Conservation (phyloP, 2,797 vertebrate genomes). For the Epinephelus malabaricus region DNA sequence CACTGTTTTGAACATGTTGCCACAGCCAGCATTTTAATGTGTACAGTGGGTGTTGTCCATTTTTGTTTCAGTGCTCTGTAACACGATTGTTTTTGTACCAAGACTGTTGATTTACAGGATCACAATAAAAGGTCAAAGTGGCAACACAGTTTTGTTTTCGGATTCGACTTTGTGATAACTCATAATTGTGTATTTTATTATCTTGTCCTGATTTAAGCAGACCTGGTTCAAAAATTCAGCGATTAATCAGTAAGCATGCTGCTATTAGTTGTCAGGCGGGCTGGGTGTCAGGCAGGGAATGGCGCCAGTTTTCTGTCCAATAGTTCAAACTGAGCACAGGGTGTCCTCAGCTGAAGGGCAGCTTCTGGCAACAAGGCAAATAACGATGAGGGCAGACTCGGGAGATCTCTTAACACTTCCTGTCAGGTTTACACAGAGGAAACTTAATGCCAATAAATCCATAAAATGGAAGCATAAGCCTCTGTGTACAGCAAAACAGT, state of each 20-base stretch:
- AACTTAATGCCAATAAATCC: constrained; percentile 25
- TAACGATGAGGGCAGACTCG: constrained; percentile 24
- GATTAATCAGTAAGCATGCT: not conserved
- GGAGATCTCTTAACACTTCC: constrained; percentile 24
- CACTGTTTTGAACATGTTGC: constrained; percentile 57
- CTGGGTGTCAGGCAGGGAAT: constrained; percentile 19
- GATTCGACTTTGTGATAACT: not conserved
- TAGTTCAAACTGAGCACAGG: constrained; percentile 32
- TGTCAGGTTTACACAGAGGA: constrained; percentile 51
- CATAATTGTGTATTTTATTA: not conserved
- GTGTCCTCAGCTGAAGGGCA: constrained; percentile 29
- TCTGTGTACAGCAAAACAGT: constrained; percentile 13
- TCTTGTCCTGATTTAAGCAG: not conserved
- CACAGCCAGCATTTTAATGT: constrained; percentile 43
- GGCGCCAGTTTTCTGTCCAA: constrained; percentile 14
- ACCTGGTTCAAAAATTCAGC: not conserved
- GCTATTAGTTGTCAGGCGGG: constrained; percentile 29
- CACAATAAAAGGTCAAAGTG: constrained; percentile 70
- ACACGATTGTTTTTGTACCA: constrained; percentile 60
- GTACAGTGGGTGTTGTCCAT: constrained; percentile 49
- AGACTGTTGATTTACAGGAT: constrained; percentile 57
- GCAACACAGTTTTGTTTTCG: constrained; percentile 15
- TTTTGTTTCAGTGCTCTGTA: constrained; percentile 56
- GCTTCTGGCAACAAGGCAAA: constrained; percentile 40
- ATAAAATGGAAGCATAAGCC: constrained; percentile 32